phyloP scores from a whole-genome alignment of 2,113 vertebrate species.

The Coracopsis vasa region DNA sequence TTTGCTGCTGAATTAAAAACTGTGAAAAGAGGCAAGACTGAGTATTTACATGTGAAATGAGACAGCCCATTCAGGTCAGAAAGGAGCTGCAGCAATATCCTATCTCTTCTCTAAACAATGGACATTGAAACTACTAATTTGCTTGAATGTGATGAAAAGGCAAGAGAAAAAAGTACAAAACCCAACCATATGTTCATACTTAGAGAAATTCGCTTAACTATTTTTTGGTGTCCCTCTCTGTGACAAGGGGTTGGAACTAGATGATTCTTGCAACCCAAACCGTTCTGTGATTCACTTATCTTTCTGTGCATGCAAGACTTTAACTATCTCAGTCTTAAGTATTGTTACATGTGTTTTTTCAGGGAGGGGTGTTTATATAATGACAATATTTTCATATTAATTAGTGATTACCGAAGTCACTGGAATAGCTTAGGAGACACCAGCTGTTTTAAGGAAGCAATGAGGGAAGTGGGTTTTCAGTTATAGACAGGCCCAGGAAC shows the following conservation, averaged over 20 bases:
- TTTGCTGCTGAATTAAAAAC: not conserved
- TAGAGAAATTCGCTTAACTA: not conserved
- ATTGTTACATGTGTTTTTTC: rapidly evolving
- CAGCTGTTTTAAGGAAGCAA: not conserved
- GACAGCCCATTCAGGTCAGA: not conserved
- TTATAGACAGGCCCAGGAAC: not conserved
- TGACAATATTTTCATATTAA: not conserved
- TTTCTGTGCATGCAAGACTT: not conserved
- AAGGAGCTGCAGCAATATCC: not conserved
- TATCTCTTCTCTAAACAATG: not conserved
- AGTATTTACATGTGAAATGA: not conserved
- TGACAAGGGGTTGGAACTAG: not conserved
- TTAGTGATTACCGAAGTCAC: not conserved
- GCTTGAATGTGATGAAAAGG: not conserved
- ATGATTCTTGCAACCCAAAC: not conserved
- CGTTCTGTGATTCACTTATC: not conserved
- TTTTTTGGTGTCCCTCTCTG: not conserved
- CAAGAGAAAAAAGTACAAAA: not conserved
- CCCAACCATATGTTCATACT: not conserved
- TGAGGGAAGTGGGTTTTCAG: not conserved
- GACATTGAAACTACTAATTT: not conserved
- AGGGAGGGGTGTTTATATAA: not conserved
- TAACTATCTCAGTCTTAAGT: not conserved
- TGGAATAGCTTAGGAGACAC: not conserved
- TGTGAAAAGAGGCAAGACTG: not conserved